Evolutionary conservation across 2,797 vertebrate species (phyloP), one percentile per base, ranked within the genome.

Genomic region (Poeciliopsis presidionis): DNA sequence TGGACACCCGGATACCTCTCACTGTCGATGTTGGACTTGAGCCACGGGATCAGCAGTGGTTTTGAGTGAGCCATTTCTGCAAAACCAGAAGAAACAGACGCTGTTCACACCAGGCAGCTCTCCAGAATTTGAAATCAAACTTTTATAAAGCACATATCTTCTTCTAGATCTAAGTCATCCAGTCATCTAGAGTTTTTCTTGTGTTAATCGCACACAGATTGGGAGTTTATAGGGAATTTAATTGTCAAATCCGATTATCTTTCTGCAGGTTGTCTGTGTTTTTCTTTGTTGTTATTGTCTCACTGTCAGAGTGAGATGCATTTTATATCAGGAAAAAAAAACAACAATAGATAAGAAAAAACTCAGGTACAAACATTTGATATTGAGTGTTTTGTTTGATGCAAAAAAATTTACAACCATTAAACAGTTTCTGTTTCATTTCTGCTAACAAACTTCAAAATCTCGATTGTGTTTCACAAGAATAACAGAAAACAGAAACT

Each of bases 41-140:
- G 86, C 97, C 97, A 98, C 0, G 97, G 97, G 46, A 97, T 92
- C 72, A 98, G 94, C 49, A 96, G 94, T 0, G 96, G 97, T 84
- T 95, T 97, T 0, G 90, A 78, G 55, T 94, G 92, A 78, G 94
- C 88, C 97, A 97, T 97, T 80, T 76, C 88, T 93, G 47, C 28
- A 80, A 55, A 39, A n/a, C 13, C 1, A 65, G 73, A 22, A 73
- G 55, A 33, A 30, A 28, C n/a, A 22, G 4, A 12, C 16, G 33
- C 63, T 41, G 20, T 12, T 22, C 4, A 41, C 20, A 2, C 18
- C 33, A 67, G 9, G 33, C 20, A 5, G 33, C 12, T 22, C 39
- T 65, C 18, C 20, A 39, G 18, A 39, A 65, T 65, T 7, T 33
- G 59, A 61, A 61, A 18, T 16, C 59, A 33, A 33, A 61, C 14